phyloP scores from a whole-genome alignment of 1,140 invertebrate genomes.

The Heliconius melpomene region DNA sequence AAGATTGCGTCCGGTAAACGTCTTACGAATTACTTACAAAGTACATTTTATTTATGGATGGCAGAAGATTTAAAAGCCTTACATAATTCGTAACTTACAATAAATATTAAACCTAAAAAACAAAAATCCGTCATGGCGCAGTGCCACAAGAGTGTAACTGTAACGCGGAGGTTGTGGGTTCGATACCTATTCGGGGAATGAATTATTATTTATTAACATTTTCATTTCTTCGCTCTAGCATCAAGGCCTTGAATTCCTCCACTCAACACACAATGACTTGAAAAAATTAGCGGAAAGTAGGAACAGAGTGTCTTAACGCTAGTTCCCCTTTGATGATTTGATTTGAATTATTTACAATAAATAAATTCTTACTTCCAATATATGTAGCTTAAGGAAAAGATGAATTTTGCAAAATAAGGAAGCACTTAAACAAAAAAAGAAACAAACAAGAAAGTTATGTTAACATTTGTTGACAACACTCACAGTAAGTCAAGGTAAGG shows the following conservation, averaged over 20 bases:
- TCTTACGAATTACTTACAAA: not conserved
- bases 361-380: not conserved
- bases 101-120: too few species aligned
- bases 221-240: too few species aligned
- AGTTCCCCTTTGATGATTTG: too few species aligned
- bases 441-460: not conserved
- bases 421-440: not conserved
- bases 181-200: too few species aligned
- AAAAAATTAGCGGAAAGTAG: too few species aligned
- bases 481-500: not conserved
- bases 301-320: too few species aligned
- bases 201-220: too few species aligned
- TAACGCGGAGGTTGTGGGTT: too few species aligned
- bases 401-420: not conserved
- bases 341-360: not conserved
- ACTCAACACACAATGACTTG: too few species aligned
- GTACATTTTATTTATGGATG: not conserved
- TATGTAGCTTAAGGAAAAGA: not conserved
- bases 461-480: not conserved
- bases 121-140: too few species aligned
- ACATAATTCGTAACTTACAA: not conserved
- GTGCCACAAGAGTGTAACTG: too few species aligned
- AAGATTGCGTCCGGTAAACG: slow-evolving; percentile 5
- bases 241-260: too few species aligned
- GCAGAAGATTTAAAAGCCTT: not conserved